phyloP scores from a whole-genome alignment of 2,113 vertebrate genomes.

The Dasyornis broadbenti region DNA sequence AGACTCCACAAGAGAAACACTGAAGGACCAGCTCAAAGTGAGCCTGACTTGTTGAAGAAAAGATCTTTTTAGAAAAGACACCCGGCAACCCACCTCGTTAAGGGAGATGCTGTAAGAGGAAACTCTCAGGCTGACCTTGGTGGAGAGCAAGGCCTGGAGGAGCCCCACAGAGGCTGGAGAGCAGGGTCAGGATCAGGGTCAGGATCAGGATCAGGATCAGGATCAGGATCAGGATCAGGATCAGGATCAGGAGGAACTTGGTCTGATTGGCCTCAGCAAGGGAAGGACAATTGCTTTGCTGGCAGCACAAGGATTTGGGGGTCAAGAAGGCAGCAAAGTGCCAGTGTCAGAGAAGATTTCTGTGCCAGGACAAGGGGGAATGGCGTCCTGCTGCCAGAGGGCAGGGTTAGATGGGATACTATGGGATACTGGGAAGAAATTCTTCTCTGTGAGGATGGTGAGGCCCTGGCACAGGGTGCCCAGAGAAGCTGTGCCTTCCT shows the following conservation, averaged over 20 bases:
- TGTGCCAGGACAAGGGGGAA: neutral
- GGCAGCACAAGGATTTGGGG: neutral
- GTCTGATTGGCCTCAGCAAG: neutral
- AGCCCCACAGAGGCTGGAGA: neutral
- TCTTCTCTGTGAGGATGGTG: accelerated
- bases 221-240: neutral
- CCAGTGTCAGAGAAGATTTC: neutral
- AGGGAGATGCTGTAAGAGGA: neutral
- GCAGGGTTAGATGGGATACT: accelerated
- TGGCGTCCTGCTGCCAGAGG: neutral
- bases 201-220: neutral
- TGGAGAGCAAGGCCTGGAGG: neutral
- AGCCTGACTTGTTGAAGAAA: neutral
- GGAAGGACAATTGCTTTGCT: neutral
- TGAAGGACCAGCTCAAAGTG: neutral
- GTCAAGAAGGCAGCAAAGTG: neutral
- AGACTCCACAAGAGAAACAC: neutral
- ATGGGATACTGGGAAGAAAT: neutral
- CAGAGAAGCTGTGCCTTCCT: neutral
- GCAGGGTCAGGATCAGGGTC: neutral
- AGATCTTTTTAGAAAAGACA: neutral
- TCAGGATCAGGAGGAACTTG: neutral
- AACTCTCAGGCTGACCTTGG: neutral
- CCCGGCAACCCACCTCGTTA: neutral
- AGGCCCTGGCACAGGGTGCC: neutral